Conservation (phyloP, 1,140 invertebrate genomes). For the Heliconius congener region DNA sequence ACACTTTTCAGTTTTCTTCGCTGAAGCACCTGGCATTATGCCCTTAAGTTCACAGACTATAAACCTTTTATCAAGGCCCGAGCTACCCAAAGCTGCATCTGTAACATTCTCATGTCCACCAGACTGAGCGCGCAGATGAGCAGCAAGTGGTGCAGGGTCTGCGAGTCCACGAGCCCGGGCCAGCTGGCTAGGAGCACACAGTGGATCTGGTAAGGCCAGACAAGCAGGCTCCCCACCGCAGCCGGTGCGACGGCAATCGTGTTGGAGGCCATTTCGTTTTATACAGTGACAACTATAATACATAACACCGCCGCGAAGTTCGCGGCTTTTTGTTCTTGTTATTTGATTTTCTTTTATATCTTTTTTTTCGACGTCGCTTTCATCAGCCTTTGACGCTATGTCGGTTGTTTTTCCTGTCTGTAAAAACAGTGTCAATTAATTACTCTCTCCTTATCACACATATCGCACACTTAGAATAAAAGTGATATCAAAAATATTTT, state of each 20-base stretch:
- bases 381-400: conserved; percentile 49
- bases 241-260: conserved; percentile 86
- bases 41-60: conserved; percentile 74
- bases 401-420: conserved; percentile 59
- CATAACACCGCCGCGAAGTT: conserved; percentile 85
- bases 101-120: conserved; percentile 37
- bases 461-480: neutral
- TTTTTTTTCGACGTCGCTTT: conserved; percentile 66
- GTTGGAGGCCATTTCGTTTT: conserved; percentile 89
- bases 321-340: conserved; percentile 83
- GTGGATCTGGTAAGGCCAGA: conserved; percentile 84
- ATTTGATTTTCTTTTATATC: conserved; percentile 70
- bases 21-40: conserved; percentile 49
- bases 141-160: conserved; percentile 60
- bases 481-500: neutral
- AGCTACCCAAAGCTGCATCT: conserved; percentile 30
- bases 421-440: conserved; percentile 36
- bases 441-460: neutral
- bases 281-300: conserved; percentile 87
- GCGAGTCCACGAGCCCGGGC: conserved; percentile 69
- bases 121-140: conserved; percentile 50
- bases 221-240: conserved; percentile 87
- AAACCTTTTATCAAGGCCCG: conserved; percentile 60
- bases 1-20: conserved; percentile 55
- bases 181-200: conserved; percentile 83